Evolutionary conservation across 2,113 vertebrate genomes (phyloP).

Genomic region (Rana temporaria): DNA sequence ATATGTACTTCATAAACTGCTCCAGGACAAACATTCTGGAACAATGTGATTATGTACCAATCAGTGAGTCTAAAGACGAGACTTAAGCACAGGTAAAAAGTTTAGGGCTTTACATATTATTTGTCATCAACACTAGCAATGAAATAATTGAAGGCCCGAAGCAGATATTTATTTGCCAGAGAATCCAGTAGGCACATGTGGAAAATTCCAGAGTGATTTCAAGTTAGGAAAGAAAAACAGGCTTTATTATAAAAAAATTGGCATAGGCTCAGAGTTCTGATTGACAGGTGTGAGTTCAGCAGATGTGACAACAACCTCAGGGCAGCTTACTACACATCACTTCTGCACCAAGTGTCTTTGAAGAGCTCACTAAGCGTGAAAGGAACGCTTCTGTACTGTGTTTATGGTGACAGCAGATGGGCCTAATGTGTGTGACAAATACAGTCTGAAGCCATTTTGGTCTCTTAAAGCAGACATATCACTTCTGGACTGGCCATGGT

Average conservation of each 20-base stretch:
- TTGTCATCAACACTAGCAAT: too few species aligned
- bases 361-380: neutral
- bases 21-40: too few species aligned
- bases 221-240: neutral
- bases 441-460: too few species aligned
- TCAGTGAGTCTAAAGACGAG: too few species aligned
- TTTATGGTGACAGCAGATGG: neutral
- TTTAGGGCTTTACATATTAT: too few species aligned
- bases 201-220: neutral
- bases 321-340: constrained; percentile 6
- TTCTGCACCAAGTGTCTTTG: neutral
- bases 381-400: neutral
- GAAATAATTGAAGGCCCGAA: too few species aligned
- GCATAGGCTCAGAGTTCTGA: neutral
- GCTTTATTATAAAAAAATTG: neutral
- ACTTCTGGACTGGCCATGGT: too few species aligned
- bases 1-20: too few species aligned
- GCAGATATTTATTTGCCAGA: neutral
- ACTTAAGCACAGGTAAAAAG: too few species aligned
- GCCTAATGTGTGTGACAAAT: neutral
- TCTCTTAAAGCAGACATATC: too few species aligned
- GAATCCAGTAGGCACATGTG: neutral
- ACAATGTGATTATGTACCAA: too few species aligned
- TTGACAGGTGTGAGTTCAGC: constrained; percentile 8
- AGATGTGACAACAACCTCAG: constrained; percentile 1